Evolutionary conservation across 1,140 invertebrate species (phyloP), one percentile per base, ranked within the genome.

Genomic region (Pseudomyrmex dendroicus): DNA sequence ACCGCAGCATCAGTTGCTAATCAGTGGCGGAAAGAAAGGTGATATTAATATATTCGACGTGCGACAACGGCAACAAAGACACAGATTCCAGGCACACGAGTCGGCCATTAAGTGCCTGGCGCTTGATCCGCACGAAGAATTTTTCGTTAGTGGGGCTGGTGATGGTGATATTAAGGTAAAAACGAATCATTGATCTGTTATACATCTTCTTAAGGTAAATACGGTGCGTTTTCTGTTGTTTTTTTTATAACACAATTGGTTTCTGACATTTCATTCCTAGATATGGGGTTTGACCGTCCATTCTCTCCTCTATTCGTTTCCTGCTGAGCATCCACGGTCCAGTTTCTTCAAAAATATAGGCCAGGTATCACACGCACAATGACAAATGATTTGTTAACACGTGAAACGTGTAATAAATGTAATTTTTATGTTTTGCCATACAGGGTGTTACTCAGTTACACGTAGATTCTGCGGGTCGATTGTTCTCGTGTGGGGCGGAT

Each of bases 401-500:
- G 13, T 1, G 12, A 85, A 48, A 22, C 5, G 2, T 22, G 50
- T 2, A 54, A 17, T 48, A 80, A 62, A 63, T 35, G n/a, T 85
- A 15, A 62, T 57, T 0, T 50, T 59, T 61, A 12, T 2, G 50
- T 86, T 72, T 91, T 82, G 20, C 0, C 0, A 7, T 5, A 2
- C 44, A 94, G 94, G 99, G 99, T 7, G 99, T 99, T 2, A 98
- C 98, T 9, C 98, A 99, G 94, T 95, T 99, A 63, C 96, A 98
- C 89, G 96, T 99, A 64, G 98, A 99, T 93, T 95, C 96, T 22
- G 96, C 96, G 76, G 96, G 96, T 5, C 96, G 99, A 80, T 94
- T 99, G 86, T 99, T 99, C 95, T 99, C 99, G 1, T 99, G 99
- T 94, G 99, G 99, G 73, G 98, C 98, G 52, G 99, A 99, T 95